Conservation (phyloP, 2,797 vertebrate genomes). For the Rhynchonycteris naso region DNA sequence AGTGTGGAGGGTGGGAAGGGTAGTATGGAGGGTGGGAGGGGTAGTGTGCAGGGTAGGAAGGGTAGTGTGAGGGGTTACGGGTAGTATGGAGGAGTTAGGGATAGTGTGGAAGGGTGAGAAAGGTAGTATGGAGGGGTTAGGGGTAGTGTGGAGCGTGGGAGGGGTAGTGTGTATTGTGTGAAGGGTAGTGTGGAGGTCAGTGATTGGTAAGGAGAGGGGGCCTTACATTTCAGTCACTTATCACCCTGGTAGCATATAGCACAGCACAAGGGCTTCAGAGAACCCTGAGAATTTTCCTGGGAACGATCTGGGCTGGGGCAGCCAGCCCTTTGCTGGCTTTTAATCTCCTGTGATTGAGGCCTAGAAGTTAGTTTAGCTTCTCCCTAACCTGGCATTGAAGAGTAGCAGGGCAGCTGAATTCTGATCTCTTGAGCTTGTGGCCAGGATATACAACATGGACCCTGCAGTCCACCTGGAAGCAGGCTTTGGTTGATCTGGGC, state of each 20-base stretch:
- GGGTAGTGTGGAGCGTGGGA: neutral
- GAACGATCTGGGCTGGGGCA: neutral
- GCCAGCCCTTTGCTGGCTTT: constrained; percentile 5
- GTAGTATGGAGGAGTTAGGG: no score
- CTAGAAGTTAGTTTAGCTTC: neutral
- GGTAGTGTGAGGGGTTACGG: no score
- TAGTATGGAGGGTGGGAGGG: no score
- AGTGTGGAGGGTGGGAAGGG: no score
- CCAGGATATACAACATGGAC: neutral
- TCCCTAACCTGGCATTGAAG: neutral
- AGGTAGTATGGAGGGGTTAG: no score
- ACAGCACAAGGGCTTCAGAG: neutral
- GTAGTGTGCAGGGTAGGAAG: neutral
- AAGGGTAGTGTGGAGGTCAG: neutral
- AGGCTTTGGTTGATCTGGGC: neutral
- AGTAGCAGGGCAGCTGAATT: neutral
- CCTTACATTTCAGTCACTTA: neutral
- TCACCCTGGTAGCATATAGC: neutral
- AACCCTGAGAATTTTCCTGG: neutral
- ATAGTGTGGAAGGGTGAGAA: no score
- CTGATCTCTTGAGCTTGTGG: neutral
- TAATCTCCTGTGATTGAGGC: neutral
- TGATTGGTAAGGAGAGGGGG: neutral
- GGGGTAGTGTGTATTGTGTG: no score
- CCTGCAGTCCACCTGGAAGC: neutral